Percentiles rank a stretch among this genome's conserved stretches.
phyloP scores from a whole-genome alignment of 2,113 vertebrate species.

The Pseudorasbora parva region DNA sequence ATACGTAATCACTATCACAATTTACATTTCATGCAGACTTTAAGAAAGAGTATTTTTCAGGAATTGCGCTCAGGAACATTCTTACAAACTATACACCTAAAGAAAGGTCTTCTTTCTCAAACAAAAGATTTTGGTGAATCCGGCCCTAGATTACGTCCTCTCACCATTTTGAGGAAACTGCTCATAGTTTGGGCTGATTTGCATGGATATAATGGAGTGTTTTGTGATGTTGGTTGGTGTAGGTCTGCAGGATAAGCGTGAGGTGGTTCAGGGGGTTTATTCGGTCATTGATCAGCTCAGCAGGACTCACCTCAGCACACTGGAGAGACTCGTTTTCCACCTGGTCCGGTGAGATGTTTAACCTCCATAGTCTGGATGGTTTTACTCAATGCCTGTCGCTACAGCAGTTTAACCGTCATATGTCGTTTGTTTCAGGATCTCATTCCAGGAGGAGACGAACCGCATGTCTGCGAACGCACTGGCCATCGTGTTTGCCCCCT shows the following conservation, averaged over 20 bases:
- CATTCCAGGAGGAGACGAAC: constrained; percentile 94
- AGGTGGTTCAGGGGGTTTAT: constrained; percentile 88
- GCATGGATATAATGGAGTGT: background rate
- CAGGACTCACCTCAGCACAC: constrained; percentile 90
- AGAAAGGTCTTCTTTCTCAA: no score
- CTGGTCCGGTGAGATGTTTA: constrained; percentile 85
- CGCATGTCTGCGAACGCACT: constrained; percentile 97
- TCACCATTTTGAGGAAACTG: no score
- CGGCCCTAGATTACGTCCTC: no score
- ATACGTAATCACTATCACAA: no score
- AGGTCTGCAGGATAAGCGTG: constrained; percentile 94
- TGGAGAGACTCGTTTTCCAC: constrained; percentile 97
- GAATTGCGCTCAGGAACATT: no score
- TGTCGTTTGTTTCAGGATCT: constrained; percentile 80
- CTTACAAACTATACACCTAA: no score
- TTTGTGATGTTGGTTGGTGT: background rate
- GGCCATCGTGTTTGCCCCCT: constrained; percentile 98
- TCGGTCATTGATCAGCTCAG: constrained; percentile 94
- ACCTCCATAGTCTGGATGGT: background rate
- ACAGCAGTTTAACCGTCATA: background rate
- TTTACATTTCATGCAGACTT: no score
- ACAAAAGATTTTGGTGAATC: no score
- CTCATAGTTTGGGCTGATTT: background rate
- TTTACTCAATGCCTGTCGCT: background rate
- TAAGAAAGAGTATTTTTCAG: no score